A percentile compares a stretch with the other conserved stretches of the same genome.
phyloP scores from a whole-genome alignment of 2,797 vertebrate species.

The Enteromius fasciolatus region DNA sequence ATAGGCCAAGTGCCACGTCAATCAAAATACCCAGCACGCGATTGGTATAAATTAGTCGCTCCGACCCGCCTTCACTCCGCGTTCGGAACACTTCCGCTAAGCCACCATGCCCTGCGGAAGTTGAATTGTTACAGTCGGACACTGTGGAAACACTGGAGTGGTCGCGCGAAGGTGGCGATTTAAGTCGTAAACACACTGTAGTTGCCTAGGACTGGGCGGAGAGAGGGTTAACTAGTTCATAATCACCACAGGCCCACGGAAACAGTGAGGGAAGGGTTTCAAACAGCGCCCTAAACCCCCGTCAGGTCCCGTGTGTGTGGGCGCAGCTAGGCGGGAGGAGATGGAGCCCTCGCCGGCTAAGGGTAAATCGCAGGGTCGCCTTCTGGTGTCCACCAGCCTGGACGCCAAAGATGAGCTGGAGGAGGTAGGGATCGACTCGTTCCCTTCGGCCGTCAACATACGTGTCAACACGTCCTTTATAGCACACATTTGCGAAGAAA shows the following conservation, averaged over 20 bases:
- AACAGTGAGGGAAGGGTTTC: constrained; percentile 55
- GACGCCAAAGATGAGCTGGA: constrained; percentile 96
- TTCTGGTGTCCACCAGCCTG: constrained; percentile 88
- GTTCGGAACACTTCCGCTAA: constrained; percentile 65
- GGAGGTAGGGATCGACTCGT: constrained; percentile 80
- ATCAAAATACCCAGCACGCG: constrained; percentile 7
- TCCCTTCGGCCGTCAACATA: not conserved
- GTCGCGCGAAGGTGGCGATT: constrained; percentile 55
- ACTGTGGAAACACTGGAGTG: constrained; percentile 63
- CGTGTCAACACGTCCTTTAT: constrained; percentile 16
- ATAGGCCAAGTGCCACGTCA: constrained; percentile 59
- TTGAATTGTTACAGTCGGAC: constrained; percentile 65
- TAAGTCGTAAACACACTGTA: constrained; percentile 64
- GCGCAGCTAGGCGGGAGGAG: constrained; percentile 70
- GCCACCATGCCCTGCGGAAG: constrained; percentile 71
- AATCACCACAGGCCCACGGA: constrained; percentile 39
- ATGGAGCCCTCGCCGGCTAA: constrained; percentile 83
- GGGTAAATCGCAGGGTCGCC: constrained; percentile 80
- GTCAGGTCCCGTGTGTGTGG: constrained; percentile 69
- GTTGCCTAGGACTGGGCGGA: constrained; percentile 42
- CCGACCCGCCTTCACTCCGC: constrained; percentile 46
- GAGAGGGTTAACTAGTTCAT: constrained; percentile 51
- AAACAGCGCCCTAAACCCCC: constrained; percentile 45
- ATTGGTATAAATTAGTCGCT: constrained; percentile 59
- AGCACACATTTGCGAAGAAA: constrained; percentile 15